Conservation (phyloP, 2,888 invertebrate genomes). For the Ctenicera cuprea region DNA sequence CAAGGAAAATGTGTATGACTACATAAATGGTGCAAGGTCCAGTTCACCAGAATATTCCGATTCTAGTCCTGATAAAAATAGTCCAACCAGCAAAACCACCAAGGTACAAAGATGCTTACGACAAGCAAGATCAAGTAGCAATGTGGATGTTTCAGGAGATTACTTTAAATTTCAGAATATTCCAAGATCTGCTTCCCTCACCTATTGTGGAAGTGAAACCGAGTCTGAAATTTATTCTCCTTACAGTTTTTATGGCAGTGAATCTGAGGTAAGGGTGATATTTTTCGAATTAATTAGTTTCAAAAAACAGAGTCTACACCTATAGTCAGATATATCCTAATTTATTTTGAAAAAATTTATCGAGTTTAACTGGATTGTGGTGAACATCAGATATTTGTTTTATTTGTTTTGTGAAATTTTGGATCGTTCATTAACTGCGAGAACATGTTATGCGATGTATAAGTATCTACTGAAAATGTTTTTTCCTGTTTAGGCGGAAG, state of each 20-base stretch:
- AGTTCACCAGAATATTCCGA: slow-evolving; percentile 84
- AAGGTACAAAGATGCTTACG: slow-evolving; percentile 67
- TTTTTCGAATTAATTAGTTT: not conserved
- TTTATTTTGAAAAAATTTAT: no score
- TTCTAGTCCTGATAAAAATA: slow-evolving; percentile 74
- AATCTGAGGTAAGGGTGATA: slow-evolving; percentile 70
- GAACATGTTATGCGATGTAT: no score
- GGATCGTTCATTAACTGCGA: no score
- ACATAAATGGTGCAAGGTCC: slow-evolving; percentile 79
- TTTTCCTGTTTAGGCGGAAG: no score
- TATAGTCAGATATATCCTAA: no score
- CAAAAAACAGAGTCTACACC: no score
- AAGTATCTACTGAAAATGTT: no score
- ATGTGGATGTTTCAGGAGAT: slow-evolving; percentile 73
- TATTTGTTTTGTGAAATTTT: no score
- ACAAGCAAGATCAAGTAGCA: slow-evolving; percentile 74
- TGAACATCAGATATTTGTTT: no score
- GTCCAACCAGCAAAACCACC: slow-evolving; percentile 67
- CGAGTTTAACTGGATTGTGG: no score
- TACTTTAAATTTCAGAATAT: slow-evolving; percentile 79
- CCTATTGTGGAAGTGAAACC: slow-evolving; percentile 88
- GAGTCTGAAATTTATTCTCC: slow-evolving; percentile 91
- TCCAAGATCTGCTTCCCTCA: slow-evolving; percentile 81
- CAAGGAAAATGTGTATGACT: slow-evolving; percentile 80
- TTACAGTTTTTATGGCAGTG: slow-evolving; percentile 84